Evolutionary conservation across 2,888 invertebrate genomes (phyloP), one percentile per base, ranked within the genome.

Genomic region (Sinohyriopsis cumingii): DNA sequence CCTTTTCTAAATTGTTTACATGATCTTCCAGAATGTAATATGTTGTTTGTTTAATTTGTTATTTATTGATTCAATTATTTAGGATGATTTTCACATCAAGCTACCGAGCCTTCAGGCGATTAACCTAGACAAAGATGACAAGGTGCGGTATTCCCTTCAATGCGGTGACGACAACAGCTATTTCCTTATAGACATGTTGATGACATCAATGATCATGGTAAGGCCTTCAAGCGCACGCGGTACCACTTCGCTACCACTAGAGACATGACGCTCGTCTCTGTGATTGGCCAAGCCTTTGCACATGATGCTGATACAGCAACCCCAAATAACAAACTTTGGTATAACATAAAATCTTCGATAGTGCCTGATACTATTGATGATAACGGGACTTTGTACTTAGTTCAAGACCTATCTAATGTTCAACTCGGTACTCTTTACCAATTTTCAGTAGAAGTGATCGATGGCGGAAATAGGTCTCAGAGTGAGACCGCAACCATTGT

Each of bases 201-300:
- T 20, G 74, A 75, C 55, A 53, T 22, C 33, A 65, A 75, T 45
- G 71, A 75, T 54, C 71, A 75, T 33, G 65, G 64, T 7, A 71
- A 71, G 1, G 64, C 64, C 28, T 75, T 75, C 63, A 28, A 55
- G 45, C 56, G 25, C 57, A 71, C 74, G 5, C 71, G 74, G 33
- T 71, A 71, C 54, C 60, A 69, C 18, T 75, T 75, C 62, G 69
- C 69, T n/a, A 65, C 69, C 0, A 69, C 71, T 15, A 55, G 61
- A 54, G 67, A 69, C 56, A 33, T 69, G n/a, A 71, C 74, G 3
- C 53, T 75, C 15, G 69, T 69, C 55, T 57, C 69, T 18, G 61
- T 28, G 5, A 57, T 71, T 55, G 74, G 74, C 5, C 53, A 57
- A 45, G 61, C 70, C 22, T 45, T 45, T 28, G 74, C 74, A n/a